Conservation (phyloP, 1,140 invertebrate species). For the Polypedilum pembai region DNA sequence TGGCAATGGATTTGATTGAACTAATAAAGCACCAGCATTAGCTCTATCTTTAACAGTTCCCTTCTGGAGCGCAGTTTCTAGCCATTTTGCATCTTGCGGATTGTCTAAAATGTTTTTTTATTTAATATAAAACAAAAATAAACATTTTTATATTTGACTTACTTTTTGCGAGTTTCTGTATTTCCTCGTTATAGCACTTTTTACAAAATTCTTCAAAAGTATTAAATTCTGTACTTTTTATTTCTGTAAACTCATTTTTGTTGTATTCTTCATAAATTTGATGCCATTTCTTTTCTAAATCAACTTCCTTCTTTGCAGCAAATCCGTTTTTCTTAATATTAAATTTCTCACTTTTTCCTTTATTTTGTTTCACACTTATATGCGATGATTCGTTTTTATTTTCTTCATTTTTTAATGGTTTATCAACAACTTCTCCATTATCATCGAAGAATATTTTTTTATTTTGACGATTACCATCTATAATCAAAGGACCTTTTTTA, state of each 20-base stretch:
- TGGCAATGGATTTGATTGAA: constrained; percentile 70
- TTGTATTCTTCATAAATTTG: constrained; percentile 37
- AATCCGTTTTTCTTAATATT: constrained; percentile 21
- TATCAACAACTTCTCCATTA: constrained; percentile 35
- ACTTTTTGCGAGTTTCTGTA: constrained; percentile 36
- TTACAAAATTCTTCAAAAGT: constrained; percentile 40
- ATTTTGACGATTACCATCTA: not conserved
- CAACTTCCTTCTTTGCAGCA: constrained; percentile 33
- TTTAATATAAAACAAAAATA: not conserved
- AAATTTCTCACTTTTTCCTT: not conserved
- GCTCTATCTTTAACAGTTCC: constrained; percentile 70
- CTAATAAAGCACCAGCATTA: constrained; percentile 62
- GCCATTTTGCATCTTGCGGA: constrained; percentile 49
- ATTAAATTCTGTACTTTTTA: constrained; percentile 41
- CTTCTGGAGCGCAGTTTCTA: constrained; percentile 60
- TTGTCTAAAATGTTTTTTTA: constrained; percentile 34
- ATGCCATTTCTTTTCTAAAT: constrained; percentile 40
- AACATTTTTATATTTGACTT: constrained; percentile 27
- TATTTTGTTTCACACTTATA: constrained; percentile 16
- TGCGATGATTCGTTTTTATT: not conserved
- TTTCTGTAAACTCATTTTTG: constrained; percentile 38
- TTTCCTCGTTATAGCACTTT: constrained; percentile 37
- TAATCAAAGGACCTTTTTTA: not conserved
- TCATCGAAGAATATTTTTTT: constrained; percentile 41
- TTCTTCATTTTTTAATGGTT: constrained; percentile 30